Conservation (phyloP, 2,113 vertebrate species). For the Dicerorhinus sumatrensis region DNA sequence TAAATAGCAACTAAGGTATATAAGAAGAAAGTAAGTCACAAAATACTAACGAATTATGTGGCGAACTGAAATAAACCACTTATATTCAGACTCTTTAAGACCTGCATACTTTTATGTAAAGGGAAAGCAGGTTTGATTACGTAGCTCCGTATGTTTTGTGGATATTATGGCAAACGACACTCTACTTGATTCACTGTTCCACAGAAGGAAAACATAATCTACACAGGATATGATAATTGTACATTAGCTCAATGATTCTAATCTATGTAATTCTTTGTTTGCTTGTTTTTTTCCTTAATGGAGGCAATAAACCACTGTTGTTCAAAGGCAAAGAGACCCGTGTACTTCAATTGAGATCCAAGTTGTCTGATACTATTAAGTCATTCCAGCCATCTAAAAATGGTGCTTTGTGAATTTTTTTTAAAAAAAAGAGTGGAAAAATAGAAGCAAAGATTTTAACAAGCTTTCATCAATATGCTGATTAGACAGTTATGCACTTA, state of each 20-base stretch:
- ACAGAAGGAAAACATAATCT: background rate
- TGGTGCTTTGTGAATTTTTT: background rate
- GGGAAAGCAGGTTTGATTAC: background rate
- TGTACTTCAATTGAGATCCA: background rate
- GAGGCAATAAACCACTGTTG: background rate
- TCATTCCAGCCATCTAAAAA: background rate
- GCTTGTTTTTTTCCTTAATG: background rate
- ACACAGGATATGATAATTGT: background rate
- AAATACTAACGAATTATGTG: background rate
- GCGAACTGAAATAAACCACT: background rate
- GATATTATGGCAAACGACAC: background rate
- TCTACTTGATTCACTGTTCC: background rate
- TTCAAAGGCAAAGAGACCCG: background rate
- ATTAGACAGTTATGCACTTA: background rate
- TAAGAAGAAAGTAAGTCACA: background rate
- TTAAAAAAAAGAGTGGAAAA: background rate
- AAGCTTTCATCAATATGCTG: slow-evolving; percentile 45
- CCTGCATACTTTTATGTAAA: background rate
- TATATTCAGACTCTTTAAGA: background rate
- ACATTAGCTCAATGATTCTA: background rate
- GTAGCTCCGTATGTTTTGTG: background rate
- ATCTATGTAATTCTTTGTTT: background rate
- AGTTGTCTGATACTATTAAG: background rate
- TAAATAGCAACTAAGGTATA: background rate
- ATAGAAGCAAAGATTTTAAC: slow-evolving; percentile 19